phyloP scores from a whole-genome alignment of 2,888 invertebrate species.

The Anagyrus pseudococci region DNA sequence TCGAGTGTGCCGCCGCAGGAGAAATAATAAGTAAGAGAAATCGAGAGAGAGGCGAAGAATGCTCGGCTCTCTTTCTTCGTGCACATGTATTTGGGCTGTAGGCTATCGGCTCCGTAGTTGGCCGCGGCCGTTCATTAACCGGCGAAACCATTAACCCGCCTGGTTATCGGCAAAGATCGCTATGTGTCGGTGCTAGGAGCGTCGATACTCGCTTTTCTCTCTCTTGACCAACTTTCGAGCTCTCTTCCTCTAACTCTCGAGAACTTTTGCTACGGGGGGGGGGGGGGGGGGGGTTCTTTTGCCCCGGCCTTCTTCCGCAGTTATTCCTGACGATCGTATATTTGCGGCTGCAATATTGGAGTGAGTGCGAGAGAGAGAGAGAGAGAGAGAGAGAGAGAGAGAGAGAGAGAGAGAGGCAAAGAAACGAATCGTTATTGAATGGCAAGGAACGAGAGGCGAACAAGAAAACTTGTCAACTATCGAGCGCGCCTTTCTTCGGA shows the following conservation, averaged over 20 bases:
- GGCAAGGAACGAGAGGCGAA: no score
- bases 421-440: no score
- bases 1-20: neutral
- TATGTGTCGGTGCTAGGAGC: neutral
- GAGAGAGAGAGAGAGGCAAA: no score
- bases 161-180: conserved; percentile 24
- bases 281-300: no score
- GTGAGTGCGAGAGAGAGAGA: neutral
- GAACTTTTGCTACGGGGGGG: neutral
- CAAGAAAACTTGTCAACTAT: no score
- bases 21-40: neutral
- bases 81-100: no score
- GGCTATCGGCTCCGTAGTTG: no score
- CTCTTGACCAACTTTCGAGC: conserved; percentile 8
- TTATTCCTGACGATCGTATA: conserved; percentile 8
- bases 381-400: conserved; percentile 6
- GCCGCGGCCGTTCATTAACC: conserved; percentile 21
- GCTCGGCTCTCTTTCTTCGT: no score
- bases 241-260: conserved; percentile 16
- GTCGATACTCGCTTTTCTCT: conserved; percentile 13
- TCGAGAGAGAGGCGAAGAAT: neutral
- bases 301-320: neutral
- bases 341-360: neutral
- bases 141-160: conserved; percentile 22
- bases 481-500: no score